Base-by-base conservation (phyloP, 2,797 vertebrate species). In the Sebastes minor region DNA sequence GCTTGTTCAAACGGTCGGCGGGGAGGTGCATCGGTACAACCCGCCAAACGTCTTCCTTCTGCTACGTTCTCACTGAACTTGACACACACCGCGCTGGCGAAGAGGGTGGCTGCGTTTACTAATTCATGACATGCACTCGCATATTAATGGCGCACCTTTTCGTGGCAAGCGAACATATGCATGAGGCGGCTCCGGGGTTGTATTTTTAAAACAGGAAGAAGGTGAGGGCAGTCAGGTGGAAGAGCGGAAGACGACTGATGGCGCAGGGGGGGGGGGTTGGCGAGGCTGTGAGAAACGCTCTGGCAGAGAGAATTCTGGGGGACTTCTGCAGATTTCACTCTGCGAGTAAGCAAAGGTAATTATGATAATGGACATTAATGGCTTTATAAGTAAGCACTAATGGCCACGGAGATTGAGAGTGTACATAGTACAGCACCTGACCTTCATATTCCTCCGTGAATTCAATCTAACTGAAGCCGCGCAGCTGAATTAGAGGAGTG, bases 131-230 rank as follows among this genome's bases (percentile, higher is more conserved):
- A 69, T 72, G 73, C 87, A 82, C 87, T 96, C 79, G 89, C 93
- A 95, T 96, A 95, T 96, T 96, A 92, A 96, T 95, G 81, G 71
- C 38, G 49, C 86, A 91, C 91, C 93, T 95, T 94, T 95, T 92
- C 84, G 67, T 89, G 86, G 88, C 80, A 80, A 89, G 87, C 73
- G 85, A 92, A 93, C 94, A 94, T 91, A 94, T 94, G 94, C 91
- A 91, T 22, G 83, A 89, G 88, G 86, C 74, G 78, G 89, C 87
- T 84, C 63, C 27, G 66, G 68, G 59, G 88, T 92, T 92, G 88
- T 91, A 82, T 93, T 94, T 94, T 86, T 67, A 89, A 92, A 91
- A 76, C 82, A 76, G 84, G 81, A 92, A 87, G 89, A 88, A 90
- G 89, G 89, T 85, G 86, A 83, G 88, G 76, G 81, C 87, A 91